A percentile compares a stretch with the other conserved stretches of the same genome.
Conservation (phyloP, 2,888 invertebrate genomes). For the Aphidius colemani region DNA sequence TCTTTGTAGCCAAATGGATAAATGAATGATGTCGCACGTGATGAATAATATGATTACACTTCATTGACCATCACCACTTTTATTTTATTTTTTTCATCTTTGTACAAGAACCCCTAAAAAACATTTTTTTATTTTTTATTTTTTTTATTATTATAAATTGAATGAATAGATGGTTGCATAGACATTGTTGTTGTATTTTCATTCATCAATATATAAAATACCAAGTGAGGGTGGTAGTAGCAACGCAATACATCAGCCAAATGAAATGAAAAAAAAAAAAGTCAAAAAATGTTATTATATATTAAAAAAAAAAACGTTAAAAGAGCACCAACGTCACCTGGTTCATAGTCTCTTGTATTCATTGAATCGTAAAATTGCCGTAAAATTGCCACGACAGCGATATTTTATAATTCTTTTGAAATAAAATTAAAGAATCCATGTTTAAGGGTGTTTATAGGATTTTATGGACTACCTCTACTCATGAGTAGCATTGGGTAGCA, state of each 20-base stretch:
- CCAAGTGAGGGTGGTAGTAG: constrained; percentile 24
- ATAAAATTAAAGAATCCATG: constrained; percentile 21
- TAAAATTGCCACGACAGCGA: constrained; percentile 58
- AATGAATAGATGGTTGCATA: constrained; percentile 23
- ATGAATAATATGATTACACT: constrained; percentile 36
- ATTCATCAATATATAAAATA: constrained; percentile 15
- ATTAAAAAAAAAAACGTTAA: constrained; percentile 25
- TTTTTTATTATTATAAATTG: constrained; percentile 8
- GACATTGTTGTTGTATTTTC: constrained; percentile 20
- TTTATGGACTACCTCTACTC: constrained; percentile 45
- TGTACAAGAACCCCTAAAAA: constrained; percentile 31
- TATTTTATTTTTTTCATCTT: constrained; percentile 18
- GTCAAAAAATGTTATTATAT: constrained; percentile 15
- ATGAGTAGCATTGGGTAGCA: too few relatives aligned
- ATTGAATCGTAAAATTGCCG: constrained; percentile 58
- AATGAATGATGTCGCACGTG: constrained; percentile 29
- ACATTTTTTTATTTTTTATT: constrained; percentile 29
- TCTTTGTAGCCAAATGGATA: constrained; percentile 9
- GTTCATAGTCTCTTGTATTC: constrained; percentile 38
- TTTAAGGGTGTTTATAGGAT: constrained; percentile 46
- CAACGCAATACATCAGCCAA: background rate
- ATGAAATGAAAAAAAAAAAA: constrained; percentile 5
- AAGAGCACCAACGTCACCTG: constrained; percentile 31
- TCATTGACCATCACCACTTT: constrained; percentile 36
- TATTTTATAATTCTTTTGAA: constrained; percentile 53